Conservation (phyloP, 1,140 invertebrate genomes). For the Orius laevigatus region DNA sequence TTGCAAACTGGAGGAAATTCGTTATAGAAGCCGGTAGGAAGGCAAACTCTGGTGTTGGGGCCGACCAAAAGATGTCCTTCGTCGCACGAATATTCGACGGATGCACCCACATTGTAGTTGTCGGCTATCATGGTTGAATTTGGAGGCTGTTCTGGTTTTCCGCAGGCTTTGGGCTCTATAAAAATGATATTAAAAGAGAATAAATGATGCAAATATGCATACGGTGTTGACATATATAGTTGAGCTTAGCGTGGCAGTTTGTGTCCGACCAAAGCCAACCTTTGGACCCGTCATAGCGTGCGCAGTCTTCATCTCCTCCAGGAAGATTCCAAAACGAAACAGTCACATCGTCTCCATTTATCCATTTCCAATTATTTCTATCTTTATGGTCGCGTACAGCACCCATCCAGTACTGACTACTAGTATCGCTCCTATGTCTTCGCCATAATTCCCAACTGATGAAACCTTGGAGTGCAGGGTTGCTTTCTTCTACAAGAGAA, state of each 20-base stretch:
- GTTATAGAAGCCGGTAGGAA: slow-evolving; percentile 84
- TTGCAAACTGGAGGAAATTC: slow-evolving; percentile 87
- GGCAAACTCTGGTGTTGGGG: slow-evolving; percentile 61
- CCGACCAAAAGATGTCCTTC: slow-evolving; percentile 74
- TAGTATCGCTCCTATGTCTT: slow-evolving; percentile 71
- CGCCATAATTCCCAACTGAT: slow-evolving; percentile 89
- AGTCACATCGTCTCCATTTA: slow-evolving; percentile 70
- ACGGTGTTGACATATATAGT: slow-evolving; percentile 91
- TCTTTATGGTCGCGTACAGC: slow-evolving; percentile 66
- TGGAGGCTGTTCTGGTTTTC: slow-evolving; percentile 76
- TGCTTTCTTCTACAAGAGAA: slow-evolving; percentile 79
- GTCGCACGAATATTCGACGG: slow-evolving; percentile 76
- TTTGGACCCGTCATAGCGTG: slow-evolving; percentile 78
- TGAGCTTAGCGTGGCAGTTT: slow-evolving; percentile 66
- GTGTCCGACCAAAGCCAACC: slow-evolving; percentile 92
- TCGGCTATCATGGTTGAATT: slow-evolving; percentile 71
- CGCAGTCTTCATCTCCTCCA: slow-evolving; percentile 68
- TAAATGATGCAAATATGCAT: slow-evolving; percentile 32
- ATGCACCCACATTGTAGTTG: slow-evolving; percentile 66
- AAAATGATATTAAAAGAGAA: slow-evolving; percentile 10
- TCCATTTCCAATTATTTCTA: slow-evolving; percentile 75
- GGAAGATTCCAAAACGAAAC: slow-evolving; percentile 87
- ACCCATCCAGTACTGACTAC: slow-evolving; percentile 90
- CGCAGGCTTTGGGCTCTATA: slow-evolving; percentile 73
- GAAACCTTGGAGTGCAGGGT: slow-evolving; percentile 84